These are phyloP conservation scores for Sarcophaga subvicina DNA, from an alignment of 2,888 invertebrate genomes.

Conservation along the genomic window DNA sequence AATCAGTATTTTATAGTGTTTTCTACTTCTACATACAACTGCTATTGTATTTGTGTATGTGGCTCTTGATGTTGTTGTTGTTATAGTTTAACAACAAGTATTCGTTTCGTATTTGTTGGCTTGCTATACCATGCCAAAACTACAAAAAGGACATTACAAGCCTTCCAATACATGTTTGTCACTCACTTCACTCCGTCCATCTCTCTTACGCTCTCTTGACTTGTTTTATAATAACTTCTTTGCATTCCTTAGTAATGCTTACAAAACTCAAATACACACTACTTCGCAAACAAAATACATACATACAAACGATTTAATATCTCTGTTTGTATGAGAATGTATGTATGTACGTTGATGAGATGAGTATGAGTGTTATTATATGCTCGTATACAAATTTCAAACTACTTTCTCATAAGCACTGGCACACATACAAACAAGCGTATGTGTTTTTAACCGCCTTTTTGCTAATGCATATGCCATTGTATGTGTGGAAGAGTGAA, in stretches of 20 bases:
- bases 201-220: background rate
- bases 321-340: constrained; percentile 2
- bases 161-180: constrained; percentile 35
- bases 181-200: background rate
- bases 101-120: background rate
- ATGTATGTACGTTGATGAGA: constrained; percentile 18
- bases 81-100: background rate
- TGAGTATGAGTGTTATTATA: constrained; percentile 48
- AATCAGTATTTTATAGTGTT: constrained; percentile 69
- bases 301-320: constrained; percentile 19
- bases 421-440: background rate
- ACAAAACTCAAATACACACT: background rate
- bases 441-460: background rate
- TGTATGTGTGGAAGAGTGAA: background rate
- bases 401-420: background rate
- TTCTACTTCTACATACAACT: background rate
- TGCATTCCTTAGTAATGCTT: background rate
- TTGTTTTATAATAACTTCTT: background rate
- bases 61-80: constrained; percentile 3
- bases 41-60: constrained; percentile 16
- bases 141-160: constrained; percentile 50
- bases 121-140: constrained; percentile 27
- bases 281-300: constrained; percentile 15
- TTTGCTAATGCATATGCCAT: background rate
- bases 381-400: constrained; percentile 5